A percentile compares a stretch with the other conserved stretches of the same genome.
These are phyloP conservation scores for Okamejei kenojei DNA, from an alignment of 2,797 vertebrate genomes.

Conservation along the genomic window DNA sequence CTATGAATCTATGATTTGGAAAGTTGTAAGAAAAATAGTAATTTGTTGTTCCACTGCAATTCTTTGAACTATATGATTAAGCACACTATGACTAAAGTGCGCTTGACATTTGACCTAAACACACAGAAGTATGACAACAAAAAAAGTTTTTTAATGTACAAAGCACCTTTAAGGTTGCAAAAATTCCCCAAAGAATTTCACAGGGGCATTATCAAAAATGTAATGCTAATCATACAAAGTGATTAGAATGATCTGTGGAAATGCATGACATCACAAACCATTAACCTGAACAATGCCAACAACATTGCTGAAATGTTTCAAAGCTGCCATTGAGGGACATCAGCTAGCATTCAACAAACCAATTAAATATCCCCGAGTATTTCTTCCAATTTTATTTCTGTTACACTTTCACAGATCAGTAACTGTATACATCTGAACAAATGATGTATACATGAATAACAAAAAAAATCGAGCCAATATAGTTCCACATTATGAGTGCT, in stretches of 20 bases:
- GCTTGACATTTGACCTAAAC: neutral
- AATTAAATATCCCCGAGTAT: neutral
- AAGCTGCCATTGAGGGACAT: neutral
- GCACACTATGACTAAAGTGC: neutral
- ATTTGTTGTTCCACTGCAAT: neutral
- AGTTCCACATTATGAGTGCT: neutral
- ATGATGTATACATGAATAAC: neutral
- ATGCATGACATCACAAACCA: neutral
- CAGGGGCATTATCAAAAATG: too few species aligned
- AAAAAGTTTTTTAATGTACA: too few species aligned
- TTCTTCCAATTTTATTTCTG: neutral
- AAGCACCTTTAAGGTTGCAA: too few species aligned
- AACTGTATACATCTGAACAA: neutral
- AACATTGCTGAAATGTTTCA: neutral
- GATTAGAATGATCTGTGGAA: too few species aligned
- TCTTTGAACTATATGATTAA: neutral
- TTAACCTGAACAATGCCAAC: neutral
- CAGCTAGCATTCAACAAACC: neutral
- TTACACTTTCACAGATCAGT: neutral
- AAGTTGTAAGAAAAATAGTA: neutral
- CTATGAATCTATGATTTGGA: neutral
- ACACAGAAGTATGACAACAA: neutral
- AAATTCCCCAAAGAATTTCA: too few species aligned
- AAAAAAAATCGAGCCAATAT: neutral
- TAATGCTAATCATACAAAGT: neutral